A percentile compares a stretch with the other conserved stretches of the same genome.
Evolutionary conservation across 1,140 invertebrate genomes (phyloP).

Genomic region (Oryzaephilus surinamensis): DNA sequence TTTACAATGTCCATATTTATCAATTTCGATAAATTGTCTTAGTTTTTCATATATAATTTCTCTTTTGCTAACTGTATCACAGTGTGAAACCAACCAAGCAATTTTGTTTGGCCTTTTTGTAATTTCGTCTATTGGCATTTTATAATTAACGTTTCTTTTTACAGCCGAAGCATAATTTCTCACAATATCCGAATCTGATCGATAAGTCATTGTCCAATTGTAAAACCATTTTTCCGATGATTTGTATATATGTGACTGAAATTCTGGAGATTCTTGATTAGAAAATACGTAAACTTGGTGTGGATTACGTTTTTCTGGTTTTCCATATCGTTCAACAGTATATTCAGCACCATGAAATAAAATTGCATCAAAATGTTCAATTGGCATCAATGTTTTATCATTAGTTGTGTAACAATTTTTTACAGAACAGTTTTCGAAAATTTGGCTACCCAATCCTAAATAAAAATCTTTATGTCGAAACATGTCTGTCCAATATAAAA

Average conservation of each 20-base stretch:
- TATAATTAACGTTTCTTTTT: constrained; percentile 22
- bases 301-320: constrained; percentile 9
- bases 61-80: constrained; percentile 42
- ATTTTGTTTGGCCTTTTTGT: constrained; percentile 37
- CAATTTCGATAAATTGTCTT: constrained; percentile 45
- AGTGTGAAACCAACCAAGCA: constrained; percentile 54
- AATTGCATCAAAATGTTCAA: constrained; percentile 13
- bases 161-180: constrained; percentile 45
- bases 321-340: constrained; percentile 3
- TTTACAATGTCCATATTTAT: constrained; percentile 63
- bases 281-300: constrained; percentile 14
- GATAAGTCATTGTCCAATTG: constrained; percentile 19
- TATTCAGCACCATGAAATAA: constrained; percentile 13
- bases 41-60: constrained; percentile 44
- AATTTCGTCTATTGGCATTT: constrained; percentile 22
- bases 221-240: not conserved
- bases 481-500: constrained; percentile 16
- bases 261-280: constrained; percentile 13
- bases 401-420: constrained; percentile 13
- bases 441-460: constrained; percentile 11
- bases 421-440: constrained; percentile 13
- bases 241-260: constrained; percentile 7
- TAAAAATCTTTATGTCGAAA: constrained; percentile 9
- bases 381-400: constrained; percentile 2
- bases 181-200: constrained; percentile 51